Evolutionary conservation across 2,113 vertebrate genomes (phyloP).

Genomic region (Carlito syrichta): DNA sequence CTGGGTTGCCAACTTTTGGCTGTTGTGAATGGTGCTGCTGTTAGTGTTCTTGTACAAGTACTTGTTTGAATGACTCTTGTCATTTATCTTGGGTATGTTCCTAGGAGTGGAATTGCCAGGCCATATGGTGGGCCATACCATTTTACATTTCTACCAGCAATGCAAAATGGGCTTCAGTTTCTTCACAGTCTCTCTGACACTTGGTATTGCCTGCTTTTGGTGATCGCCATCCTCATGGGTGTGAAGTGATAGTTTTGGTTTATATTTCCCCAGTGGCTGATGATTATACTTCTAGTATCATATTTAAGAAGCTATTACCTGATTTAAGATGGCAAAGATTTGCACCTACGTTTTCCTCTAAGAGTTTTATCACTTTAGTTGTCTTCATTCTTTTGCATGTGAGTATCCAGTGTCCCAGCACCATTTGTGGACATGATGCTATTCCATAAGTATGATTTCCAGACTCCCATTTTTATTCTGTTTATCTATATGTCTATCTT

Average conservation of each 20-base stretch:
- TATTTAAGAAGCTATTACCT: neutral
- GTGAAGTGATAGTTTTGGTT: neutral
- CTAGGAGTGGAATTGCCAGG: neutral
- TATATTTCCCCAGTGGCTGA: neutral
- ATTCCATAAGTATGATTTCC: neutral
- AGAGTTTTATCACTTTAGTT: neutral
- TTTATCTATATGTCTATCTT: neutral
- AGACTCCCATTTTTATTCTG: neutral
- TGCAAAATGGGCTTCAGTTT: neutral
- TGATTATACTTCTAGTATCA: neutral
- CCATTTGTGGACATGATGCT: neutral
- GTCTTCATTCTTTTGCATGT: neutral
- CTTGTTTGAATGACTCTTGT: neutral
- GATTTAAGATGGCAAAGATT: neutral
- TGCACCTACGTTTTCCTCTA: neutral
- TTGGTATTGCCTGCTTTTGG: neutral
- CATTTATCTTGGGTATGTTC: neutral
- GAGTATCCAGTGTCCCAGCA: neutral
- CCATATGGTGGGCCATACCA: neutral
- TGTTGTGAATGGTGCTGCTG: neutral
- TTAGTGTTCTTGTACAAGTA: neutral
- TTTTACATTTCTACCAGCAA: neutral
- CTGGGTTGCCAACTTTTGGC: neutral
- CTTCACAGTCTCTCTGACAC: neutral
- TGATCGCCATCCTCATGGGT: neutral